Base-by-base conservation (phyloP, 2,797 vertebrate species). In the Brotula barbata region DNA sequence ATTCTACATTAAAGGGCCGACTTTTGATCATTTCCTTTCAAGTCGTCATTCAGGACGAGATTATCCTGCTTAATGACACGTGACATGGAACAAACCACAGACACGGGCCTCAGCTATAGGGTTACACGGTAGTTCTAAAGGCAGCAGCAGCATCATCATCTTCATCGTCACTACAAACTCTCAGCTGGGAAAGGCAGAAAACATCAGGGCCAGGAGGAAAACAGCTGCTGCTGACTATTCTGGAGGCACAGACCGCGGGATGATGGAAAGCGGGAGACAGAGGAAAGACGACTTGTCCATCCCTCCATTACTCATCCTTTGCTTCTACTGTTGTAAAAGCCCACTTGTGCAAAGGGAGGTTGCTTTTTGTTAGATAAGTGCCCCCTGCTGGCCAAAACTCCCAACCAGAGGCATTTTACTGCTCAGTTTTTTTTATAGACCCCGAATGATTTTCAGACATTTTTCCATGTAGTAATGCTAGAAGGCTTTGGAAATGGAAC, bases 381-480 rank as follows among this genome's bases (percentile, higher is more conserved):
- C 89, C 90, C 86, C 84, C 90, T 90, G 83, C 85, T 85, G 90
- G 87, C 73, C 76, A 20, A 73, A 72, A 28, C 81, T 73, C 58
- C 22, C 14, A 16, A 76, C 16, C 56, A 62, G n/a, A 20, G 49
- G 28, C 64, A 68, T 77, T 72, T 76, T 41, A 74, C 47, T 73
- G 65, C 62, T 82, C 70, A 60, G 34, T 75, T 77, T 77, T 62
- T 80, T 83, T 83, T 42, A 83, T 73, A 76, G 66, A 86, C 41
- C 81, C 83, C 78, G 81, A 78, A 87, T 88, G 84, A 86, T 82
- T 84, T 79, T 87, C 83, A 83, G 59, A 84, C 74, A 87, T 84
- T 44, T 87, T 89, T 89, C 85, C 87, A 88, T 89, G 76, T 77
- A 81, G 83, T 84, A 87, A 90, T 82, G 75, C 79, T 72, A 45